A percentile compares a stretch with the other conserved stretches of the same genome.
phyloP scores from a whole-genome alignment of 1,140 invertebrate genomes.

The Zaprionus gabonicus region DNA sequence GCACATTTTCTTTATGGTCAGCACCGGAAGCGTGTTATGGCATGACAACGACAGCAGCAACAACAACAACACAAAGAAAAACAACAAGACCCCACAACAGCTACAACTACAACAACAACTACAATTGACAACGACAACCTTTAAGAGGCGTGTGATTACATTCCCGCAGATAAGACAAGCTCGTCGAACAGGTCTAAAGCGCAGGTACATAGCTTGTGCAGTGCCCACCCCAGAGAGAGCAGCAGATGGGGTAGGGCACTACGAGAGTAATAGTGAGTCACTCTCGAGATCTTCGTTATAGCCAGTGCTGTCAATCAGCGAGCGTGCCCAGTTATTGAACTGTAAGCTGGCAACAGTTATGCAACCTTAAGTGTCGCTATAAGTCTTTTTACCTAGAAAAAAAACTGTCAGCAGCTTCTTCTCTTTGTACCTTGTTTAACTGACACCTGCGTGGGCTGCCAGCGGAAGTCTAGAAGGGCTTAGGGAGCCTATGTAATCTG shows the following conservation, averaged over 20 bases:
- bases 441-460: constrained; percentile 35
- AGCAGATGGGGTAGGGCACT: background rate
- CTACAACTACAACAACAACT: background rate
- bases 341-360: background rate
- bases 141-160: constrained; percentile 12
- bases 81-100: constrained; percentile 3
- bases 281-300: background rate
- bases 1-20: constrained; percentile 24
- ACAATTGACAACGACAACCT: constrained; percentile 6
- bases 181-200: background rate
- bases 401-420: background rate
- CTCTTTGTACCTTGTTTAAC: constrained; percentile 37
- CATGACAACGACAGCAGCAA: constrained; percentile 10
- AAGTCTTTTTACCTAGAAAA: background rate
- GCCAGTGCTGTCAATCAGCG: background rate
- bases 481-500: constrained; percentile 49
- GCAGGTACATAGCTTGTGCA: background rate
- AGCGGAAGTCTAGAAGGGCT: constrained; percentile 11
- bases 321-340: background rate
- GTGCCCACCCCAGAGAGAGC: background rate
- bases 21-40: constrained; percentile 46
- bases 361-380: background rate
- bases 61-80: background rate
- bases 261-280: background rate
- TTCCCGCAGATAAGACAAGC: constrained; percentile 4